A percentile compares a stretch with the other conserved stretches of the same genome.
phyloP scores from a whole-genome alignment of 2,113 vertebrate genomes.

The Oncorhynchus masou region DNA sequence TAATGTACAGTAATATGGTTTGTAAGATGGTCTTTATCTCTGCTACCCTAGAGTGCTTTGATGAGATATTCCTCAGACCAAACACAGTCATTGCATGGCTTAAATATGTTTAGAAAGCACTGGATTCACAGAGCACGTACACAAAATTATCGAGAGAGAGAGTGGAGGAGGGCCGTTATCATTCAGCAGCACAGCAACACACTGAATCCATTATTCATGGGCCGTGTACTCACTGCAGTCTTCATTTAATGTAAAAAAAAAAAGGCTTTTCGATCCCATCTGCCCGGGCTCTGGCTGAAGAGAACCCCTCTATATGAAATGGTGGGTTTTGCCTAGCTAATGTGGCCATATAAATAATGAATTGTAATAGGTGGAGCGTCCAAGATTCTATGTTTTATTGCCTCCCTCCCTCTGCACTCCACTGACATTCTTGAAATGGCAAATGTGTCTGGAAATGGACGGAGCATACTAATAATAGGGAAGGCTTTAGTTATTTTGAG shows the following conservation, averaged over 20 bases:
- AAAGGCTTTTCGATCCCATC: slow-evolving; percentile 44
- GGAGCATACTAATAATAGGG: slow-evolving; percentile 48
- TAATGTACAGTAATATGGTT: background rate
- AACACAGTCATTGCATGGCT: slow-evolving; percentile 3
- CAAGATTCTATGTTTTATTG: slow-evolving; percentile 55
- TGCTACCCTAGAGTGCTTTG: slow-evolving; percentile 4
- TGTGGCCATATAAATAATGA: slow-evolving; percentile 66
- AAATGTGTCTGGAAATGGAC: slow-evolving; percentile 45
- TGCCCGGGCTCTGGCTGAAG: slow-evolving; percentile 15
- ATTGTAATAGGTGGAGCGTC: slow-evolving; percentile 63
- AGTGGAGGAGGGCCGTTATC: background rate
- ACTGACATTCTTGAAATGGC: slow-evolving; percentile 57
- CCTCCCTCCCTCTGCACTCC: slow-evolving; percentile 35
- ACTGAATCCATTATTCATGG: slow-evolving; percentile 57
- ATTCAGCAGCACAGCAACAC: slow-evolving; percentile 16
- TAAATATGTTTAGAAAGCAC: background rate
- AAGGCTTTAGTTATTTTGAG: slow-evolving; percentile 29
- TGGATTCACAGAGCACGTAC: background rate
- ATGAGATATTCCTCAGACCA: slow-evolving; percentile 15
- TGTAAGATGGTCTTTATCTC: background rate
- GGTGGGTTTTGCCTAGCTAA: slow-evolving; percentile 53
- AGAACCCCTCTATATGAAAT: slow-evolving; percentile 40
- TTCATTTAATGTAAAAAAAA: slow-evolving; percentile 38
- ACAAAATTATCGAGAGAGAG: background rate
- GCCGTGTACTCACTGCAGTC: slow-evolving; percentile 31